phyloP scores from a whole-genome alignment of 2,113 vertebrate genomes.

The Cyprinodon tularosa region DNA sequence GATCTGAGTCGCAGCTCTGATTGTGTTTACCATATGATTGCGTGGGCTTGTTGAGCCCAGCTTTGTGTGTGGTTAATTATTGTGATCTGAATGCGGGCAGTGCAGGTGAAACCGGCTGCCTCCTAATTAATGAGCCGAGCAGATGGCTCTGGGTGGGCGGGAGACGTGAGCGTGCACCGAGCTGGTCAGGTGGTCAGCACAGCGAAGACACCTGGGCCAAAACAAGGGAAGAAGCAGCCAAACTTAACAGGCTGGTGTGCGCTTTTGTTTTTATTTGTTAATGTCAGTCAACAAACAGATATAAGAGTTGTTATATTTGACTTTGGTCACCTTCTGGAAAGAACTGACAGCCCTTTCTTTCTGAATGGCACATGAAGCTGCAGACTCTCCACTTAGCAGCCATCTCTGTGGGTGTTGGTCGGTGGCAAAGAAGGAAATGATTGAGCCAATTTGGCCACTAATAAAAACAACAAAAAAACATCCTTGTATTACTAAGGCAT shows the following conservation, averaged over 20 bases:
- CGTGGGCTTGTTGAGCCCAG: slow-evolving; percentile 49
- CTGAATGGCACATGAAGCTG: not conserved
- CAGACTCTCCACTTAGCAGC: not conserved
- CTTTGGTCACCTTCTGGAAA: not conserved
- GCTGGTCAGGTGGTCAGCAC: slow-evolving; percentile 79
- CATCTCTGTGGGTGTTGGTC: not conserved
- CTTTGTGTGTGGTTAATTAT: slow-evolving; percentile 75
- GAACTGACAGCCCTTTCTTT: not conserved
- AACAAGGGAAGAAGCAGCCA: slow-evolving; percentile 47
- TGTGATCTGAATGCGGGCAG: slow-evolving; percentile 80
- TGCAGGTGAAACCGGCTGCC: slow-evolving; percentile 83
- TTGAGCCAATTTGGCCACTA: not conserved
- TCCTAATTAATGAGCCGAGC: slow-evolving; percentile 82
- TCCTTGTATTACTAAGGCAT: not conserved
- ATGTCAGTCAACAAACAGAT: slow-evolving; percentile 21
- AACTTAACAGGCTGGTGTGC: slow-evolving; percentile 24
- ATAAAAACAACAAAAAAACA: not conserved
- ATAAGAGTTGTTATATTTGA: not conserved
- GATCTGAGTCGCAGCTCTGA: not conserved
- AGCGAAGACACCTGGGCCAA: slow-evolving; percentile 77
- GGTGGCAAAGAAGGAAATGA: not conserved
- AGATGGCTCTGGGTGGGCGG: slow-evolving; percentile 81
- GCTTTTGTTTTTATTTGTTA: slow-evolving; percentile 25
- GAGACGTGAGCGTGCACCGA: slow-evolving; percentile 63
- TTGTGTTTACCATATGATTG: slow-evolving; percentile 39